Evolutionary conservation across 2,888 invertebrate species (phyloP).

Genomic region (Melolontha melolontha): DNA sequence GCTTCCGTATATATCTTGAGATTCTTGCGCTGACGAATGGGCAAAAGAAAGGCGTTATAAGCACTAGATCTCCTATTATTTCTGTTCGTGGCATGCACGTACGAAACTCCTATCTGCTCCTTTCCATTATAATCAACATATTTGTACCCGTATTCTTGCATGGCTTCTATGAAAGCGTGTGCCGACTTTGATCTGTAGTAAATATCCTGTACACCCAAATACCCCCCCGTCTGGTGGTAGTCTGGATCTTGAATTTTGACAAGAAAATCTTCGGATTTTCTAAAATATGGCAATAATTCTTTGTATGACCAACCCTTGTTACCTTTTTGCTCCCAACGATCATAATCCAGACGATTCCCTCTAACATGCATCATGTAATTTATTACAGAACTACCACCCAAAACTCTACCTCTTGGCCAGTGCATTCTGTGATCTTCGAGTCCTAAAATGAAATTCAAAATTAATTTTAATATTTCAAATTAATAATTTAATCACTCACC

Average conservation of each 20-base stretch:
- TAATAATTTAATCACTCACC: conserved; percentile 2
- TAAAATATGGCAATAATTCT: conserved; percentile 84
- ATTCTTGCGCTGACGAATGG: conserved; percentile 69
- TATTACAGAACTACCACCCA: conserved; percentile 88
- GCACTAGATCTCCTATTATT: conserved; percentile 70
- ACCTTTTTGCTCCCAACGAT: conserved; percentile 87
- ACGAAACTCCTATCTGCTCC: conserved; percentile 62
- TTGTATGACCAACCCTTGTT: conserved; percentile 91
- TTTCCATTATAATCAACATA: conserved; percentile 65
- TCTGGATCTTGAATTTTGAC: conserved; percentile 61
- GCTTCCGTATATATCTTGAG: conserved; percentile 70
- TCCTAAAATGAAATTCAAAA: conserved; percentile 46
- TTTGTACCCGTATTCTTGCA: conserved; percentile 63
- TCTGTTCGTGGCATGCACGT: conserved; percentile 65
- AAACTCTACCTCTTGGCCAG: conserved; percentile 91
- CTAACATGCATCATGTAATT: conserved; percentile 93
- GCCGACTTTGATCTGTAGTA: conserved; percentile 67
- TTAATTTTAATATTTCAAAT: no score
- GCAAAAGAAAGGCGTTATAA: conserved; percentile 71
- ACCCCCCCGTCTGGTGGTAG: conserved; percentile 74
- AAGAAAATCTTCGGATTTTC: conserved; percentile 70
- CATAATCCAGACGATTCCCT: conserved; percentile 87
- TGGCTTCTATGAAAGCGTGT: conserved; percentile 60
- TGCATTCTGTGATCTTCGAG: conserved; percentile 61
- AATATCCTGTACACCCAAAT: conserved; percentile 71